phyloP scores from a whole-genome alignment of 2,113 vertebrate genomes.

The Poecilia latipinna region DNA sequence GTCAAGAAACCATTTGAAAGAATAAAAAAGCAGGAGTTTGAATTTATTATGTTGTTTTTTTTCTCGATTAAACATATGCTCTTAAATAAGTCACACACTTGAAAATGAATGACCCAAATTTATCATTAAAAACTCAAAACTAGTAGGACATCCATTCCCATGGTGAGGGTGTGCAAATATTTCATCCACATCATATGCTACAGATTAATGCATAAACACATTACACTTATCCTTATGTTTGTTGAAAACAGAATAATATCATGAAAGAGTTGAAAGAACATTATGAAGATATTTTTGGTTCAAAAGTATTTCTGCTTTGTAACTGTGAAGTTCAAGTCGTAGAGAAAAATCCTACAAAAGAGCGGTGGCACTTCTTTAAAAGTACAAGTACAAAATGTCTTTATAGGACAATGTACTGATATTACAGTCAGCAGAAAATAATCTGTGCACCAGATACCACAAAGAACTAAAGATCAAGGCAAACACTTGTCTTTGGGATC shows the following conservation, averaged over 20 bases:
- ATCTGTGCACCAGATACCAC: no score
- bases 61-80: neutral
- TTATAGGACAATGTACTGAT: no score
- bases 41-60: neutral
- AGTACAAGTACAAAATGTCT: no score
- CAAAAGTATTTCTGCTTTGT: no score
- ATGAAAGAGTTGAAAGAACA: neutral
- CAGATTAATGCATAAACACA: neutral
- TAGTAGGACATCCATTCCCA: neutral
- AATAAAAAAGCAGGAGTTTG: neutral
- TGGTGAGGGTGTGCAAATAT: neutral
- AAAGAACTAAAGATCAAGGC: neutral
- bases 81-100: neutral
- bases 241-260: neutral
- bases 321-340: no score
- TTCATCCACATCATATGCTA: neutral
- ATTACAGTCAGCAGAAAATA: no score
- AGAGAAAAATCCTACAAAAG: no score
- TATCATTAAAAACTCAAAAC: neutral
- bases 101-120: neutral
- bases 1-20: neutral
- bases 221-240: neutral
- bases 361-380: no score
- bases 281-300: no score
- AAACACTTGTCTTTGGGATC: neutral